Conservation (phyloP, 2,888 invertebrate species). For the Cheiracanthium punctorium region DNA sequence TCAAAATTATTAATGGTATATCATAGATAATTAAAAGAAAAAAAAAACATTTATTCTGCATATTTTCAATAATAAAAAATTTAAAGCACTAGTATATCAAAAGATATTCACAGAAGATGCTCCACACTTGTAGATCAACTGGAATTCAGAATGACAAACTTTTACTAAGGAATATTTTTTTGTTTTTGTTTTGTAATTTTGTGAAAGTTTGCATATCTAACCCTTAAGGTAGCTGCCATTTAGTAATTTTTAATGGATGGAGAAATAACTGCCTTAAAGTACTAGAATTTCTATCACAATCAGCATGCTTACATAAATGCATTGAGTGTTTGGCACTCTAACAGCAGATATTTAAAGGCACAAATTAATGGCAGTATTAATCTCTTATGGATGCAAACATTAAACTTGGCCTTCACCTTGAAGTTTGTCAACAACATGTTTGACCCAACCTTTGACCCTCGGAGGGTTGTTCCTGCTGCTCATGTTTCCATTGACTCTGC, state of each 20-base stretch:
- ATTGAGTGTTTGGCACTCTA: constrained; percentile 46
- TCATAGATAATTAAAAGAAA: no score
- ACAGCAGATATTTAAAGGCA: constrained; percentile 43
- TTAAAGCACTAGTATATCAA: no score
- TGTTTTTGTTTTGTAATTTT: no score
- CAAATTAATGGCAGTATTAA: constrained; percentile 9
- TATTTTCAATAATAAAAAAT: no score
- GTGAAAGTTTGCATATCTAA: no score
- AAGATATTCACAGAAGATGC: no score
- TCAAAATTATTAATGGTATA: no score
- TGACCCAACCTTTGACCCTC: constrained; percentile 82
- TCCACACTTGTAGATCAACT: no score
- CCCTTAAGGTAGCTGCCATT: neutral
- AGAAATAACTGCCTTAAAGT: constrained; percentile 5
- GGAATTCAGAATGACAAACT: no score
- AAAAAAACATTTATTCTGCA: no score
- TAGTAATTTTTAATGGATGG: neutral
- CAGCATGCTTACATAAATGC: constrained; percentile 38
- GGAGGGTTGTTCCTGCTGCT: constrained; percentile 65
- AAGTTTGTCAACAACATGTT: constrained; percentile 84
- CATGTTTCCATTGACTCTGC: constrained; percentile 19
- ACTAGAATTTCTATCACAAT: neutral
- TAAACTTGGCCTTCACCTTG: constrained; percentile 76
- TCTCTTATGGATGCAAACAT: neutral
- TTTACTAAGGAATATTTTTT: no score